Conservation (phyloP, 2,888 invertebrate species). For the Dynastes tityus region DNA sequence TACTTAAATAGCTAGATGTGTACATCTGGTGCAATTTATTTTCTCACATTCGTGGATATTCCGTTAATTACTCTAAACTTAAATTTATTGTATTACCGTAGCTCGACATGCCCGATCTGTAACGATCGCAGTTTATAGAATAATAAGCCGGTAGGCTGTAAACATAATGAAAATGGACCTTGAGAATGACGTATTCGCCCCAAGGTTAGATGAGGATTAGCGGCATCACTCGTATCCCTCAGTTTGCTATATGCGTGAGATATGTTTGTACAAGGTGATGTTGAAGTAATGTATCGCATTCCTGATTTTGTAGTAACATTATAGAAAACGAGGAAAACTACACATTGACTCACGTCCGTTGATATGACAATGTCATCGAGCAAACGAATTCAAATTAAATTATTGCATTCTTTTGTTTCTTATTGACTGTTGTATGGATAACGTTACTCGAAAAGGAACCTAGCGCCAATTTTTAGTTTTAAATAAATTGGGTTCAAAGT, state of each 20-base stretch:
- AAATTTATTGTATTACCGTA: neutral
- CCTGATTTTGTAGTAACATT: too few species aligned
- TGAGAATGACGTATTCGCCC: neutral
- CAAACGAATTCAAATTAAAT: too few species aligned
- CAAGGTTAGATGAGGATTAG: neutral
- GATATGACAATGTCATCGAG: too few species aligned
- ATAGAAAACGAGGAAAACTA: too few species aligned
- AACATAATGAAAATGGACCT: slow-evolving; percentile 9
- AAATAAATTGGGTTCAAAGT: too few species aligned
- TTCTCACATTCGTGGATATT: neutral
- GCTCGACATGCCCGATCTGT: neutral
- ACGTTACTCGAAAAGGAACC: too few species aligned
- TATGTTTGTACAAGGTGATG: too few species aligned
- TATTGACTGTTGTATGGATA: too few species aligned
- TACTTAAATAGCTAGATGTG: neutral
- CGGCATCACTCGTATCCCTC: neutral
- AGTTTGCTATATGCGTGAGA: neutral
- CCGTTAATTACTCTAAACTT: neutral
- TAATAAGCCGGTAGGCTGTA: neutral
- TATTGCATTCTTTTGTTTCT: too few species aligned
- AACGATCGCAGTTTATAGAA: neutral
- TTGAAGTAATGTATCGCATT: too few species aligned
- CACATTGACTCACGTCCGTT: too few species aligned
- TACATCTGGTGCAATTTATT: neutral
- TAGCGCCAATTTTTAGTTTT: too few species aligned